These are phyloP conservation scores for Megaustenia siamemsis DNA, from an alignment of 2,888 invertebrate species.

Conservation along the genomic window DNA sequence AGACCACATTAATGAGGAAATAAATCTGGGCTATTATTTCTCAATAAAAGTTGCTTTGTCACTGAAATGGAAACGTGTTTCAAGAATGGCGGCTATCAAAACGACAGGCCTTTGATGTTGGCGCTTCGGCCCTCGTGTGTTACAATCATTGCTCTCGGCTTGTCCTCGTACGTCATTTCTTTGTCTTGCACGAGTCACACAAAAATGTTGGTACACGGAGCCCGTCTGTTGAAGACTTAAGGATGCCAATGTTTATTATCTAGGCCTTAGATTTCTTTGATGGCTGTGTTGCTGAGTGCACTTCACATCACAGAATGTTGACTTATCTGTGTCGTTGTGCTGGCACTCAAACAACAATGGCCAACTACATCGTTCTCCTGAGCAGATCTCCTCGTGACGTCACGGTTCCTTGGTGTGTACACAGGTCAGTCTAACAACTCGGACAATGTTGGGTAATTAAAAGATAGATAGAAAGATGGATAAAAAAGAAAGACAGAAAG, in stretches of 20 bases:
- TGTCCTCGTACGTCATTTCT: neutral
- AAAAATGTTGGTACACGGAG: neutral
- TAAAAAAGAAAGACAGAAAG: too few species aligned
- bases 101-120: constrained; percentile 22
- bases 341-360: neutral
- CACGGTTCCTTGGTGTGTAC: too few species aligned
- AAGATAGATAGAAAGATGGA: too few species aligned
- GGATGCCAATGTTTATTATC: neutral
- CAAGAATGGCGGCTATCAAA: neutral
- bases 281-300: neutral
- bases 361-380: too few species aligned
- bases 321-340: neutral
- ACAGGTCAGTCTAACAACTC: too few species aligned
- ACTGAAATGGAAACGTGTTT: neutral
- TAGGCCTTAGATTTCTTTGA: neutral
- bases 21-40: constrained; percentile 28
- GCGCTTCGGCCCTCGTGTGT: neutral
- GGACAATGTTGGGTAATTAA: too few species aligned
- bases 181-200: neutral
- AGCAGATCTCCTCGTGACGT: too few species aligned
- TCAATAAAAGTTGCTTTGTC: constrained; percentile 10
- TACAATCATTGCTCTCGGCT: neutral
- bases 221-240: neutral
- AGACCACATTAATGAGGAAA: constrained; percentile 3
- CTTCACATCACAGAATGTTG: neutral